phyloP scores from a whole-genome alignment of 1,140 invertebrate species.

The Sitodiplosis mosellana region DNA sequence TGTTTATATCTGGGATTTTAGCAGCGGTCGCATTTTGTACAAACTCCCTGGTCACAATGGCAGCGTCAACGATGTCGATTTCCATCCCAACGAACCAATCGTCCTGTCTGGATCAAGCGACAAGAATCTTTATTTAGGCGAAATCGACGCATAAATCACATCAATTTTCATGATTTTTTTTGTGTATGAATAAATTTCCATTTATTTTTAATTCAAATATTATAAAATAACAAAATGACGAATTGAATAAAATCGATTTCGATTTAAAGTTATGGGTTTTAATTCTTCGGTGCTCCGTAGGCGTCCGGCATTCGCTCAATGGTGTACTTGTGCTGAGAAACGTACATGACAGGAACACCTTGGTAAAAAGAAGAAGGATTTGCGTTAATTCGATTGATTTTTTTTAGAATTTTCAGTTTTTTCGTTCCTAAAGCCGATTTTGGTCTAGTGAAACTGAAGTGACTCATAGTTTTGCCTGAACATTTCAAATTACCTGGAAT shows the following conservation, averaged over 20 bases:
- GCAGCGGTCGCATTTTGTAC: constrained; percentile 75
- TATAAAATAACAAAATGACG: too few species aligned
- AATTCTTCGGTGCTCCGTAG: constrained; percentile 81
- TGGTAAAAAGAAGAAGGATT: too few species aligned
- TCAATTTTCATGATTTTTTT: too few species aligned
- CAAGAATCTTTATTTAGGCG: constrained; percentile 89
- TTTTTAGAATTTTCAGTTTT: too few species aligned
- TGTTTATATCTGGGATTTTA: constrained; percentile 96
- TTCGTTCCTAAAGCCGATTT: too few species aligned
- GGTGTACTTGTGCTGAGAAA: constrained; percentile 79
- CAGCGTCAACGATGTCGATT: constrained; percentile 90
- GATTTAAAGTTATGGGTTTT: constrained; percentile 30
- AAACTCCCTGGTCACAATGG: constrained; percentile 97
- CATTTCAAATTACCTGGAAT: constrained; percentile 50
- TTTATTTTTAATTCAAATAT: too few species aligned
- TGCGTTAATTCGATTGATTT: too few species aligned
- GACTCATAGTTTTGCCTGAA: too few species aligned
- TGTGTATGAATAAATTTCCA: too few species aligned
- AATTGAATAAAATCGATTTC: too few species aligned
- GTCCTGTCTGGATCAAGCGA: constrained; percentile 88
- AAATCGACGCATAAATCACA: constrained; percentile 51
- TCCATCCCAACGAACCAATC: constrained; percentile 90
- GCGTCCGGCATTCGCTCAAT: constrained; percentile 98
- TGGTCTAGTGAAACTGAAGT: too few species aligned
- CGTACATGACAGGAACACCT: constrained; percentile 96